Base-by-base conservation (phyloP, 1,140 invertebrate genomes). In the Drosophila oshimai region DNA sequence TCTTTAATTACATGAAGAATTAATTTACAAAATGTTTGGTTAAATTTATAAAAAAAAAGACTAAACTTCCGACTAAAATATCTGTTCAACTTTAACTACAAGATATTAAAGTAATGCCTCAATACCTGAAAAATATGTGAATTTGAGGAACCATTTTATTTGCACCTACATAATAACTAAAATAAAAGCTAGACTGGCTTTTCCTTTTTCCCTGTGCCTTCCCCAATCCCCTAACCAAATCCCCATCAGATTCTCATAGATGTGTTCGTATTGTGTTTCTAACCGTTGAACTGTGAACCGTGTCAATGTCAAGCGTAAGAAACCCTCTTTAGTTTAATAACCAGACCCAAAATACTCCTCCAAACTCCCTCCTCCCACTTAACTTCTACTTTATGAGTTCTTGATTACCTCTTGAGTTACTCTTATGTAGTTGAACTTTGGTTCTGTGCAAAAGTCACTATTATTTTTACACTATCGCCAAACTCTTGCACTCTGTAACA, bases 391-490 rank as follows among this genome's bases (percentile, higher is more conserved):
- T 42, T 6, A 29, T 44, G 3, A 44, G 41, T 65, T 72, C 36
- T 34, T 15, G 18, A 22, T 55, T 53, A 20, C 33, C 9, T 31
- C 34, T 33, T 67, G 29, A 60, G 68, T 72, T 72, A 72, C 22
- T 71, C 50, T 58, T 54, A 33, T 24, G 47, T 74, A 62, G 58
- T 62, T 42, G 58, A 62, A 34, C 58, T 34, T 73, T 42, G 28
- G 46, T 67, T 74, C 41, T 67, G 36, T 71, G 36, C 36, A 45
- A 53, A 53, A 49, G 57, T 49, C 44, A 47, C 47, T 77, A 26
- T 83, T 83, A 83, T 77, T 83, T 83, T 64, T 70, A 83, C 78
- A 81, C 78, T 60, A 81, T 81, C 67, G 78, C 67, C 73, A 61
- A 55, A 51, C 36, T 41, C 53, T 44, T 44, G 65, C 76, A 80